Base-by-base conservation (phyloP, 2,888 invertebrate genomes). In the Eurois occulta region DNA sequence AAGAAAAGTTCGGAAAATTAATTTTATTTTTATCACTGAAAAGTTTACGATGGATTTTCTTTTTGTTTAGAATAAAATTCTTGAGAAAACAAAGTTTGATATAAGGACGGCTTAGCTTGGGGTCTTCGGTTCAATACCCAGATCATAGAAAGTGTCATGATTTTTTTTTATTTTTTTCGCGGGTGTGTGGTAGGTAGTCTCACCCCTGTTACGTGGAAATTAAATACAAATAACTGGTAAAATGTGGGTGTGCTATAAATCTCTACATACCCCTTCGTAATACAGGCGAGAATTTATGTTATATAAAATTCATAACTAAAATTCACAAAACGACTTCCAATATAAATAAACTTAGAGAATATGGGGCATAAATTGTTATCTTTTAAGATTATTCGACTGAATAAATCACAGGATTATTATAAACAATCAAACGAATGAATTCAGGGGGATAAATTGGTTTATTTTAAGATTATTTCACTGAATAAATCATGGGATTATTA, bases 401-500 rank as follows among this genome's bases (percentile, higher is more conserved):
- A 70, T 83, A 79, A 79, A 83, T 83, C 83, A 75, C 69, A 2
- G 0, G 3, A 75, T 82, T 83, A 75, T 79, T 79, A 62, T 69
- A 82, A 46, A 69, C 83, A 82, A 16, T 58, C n/a, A 64, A 82
- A 81, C 32, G 16, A 78, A 78, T 21, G 67, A 71, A 74, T 16
- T 38, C 18, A 13, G 13, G 13, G 7, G 16, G 18, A 60, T 24
- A 62, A 60, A 78, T 43, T 72, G 24, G 24, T 69, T 28, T 79
- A 70, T 75, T 72, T 82, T 75, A 28, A 35, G 65, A 70, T 52
- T 24, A 71, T 78, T 24, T 24, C 38, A 11, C 24, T 75, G 71
- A 71, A 75, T 83, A 83, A 75, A 83, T 83, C 83, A 79, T 75
- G 18, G 2, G 2, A 75, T 82, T 82, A 72, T 83, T 83, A 72